Base-by-base conservation (phyloP, 1,140 invertebrate species). In the Drosophila pachea region DNA sequence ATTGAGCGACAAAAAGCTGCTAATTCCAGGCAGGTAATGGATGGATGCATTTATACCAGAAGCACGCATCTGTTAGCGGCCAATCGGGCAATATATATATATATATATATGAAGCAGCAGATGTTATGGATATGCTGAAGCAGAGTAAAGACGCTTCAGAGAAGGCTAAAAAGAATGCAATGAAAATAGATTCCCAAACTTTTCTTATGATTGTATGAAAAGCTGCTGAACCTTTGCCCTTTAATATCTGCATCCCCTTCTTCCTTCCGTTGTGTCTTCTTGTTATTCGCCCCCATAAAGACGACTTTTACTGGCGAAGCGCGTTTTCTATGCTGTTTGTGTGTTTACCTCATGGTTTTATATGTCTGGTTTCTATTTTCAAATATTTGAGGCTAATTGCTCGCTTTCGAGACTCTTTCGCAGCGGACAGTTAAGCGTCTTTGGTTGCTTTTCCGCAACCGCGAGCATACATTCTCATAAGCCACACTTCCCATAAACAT, bases 381-480 rank as follows among this genome's bases (percentile, higher is more conserved):
- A 40, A 7, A 54, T 7, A 32, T 55, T 43, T 43, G 22, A 8
- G 7, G 12, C 12, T 56, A 43, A 55, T 55, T 55, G 5, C n/a
- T 29, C 11, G 36, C n/a, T 22, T 4, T 22, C 38, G 40, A 43
- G 12, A 32, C 7, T 7, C 12, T 31, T 16, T 56, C n/a, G 22
- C 50, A 53, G 33, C 54, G 43, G 12, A 9, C 8, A 35, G 7
- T 36, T 29, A 59, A 59, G n/a, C 33, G 12, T 32, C 4, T 52
- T 36, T 43, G 40, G 9, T 38, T 43, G 54, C 35, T 48, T 66
- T 59, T 31, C 67, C 53, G 43, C 12, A 33, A 22, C 12, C 16
- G n/a, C n/a, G 16, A 11, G 9, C 7, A 52, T 32, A 42, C 42
- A 35, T 78, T 69, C 50, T 55, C 64, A 74, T 78, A 82, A 68